phyloP scores from a whole-genome alignment of 2,888 invertebrate genomes.

The Tinea pellionella region DNA sequence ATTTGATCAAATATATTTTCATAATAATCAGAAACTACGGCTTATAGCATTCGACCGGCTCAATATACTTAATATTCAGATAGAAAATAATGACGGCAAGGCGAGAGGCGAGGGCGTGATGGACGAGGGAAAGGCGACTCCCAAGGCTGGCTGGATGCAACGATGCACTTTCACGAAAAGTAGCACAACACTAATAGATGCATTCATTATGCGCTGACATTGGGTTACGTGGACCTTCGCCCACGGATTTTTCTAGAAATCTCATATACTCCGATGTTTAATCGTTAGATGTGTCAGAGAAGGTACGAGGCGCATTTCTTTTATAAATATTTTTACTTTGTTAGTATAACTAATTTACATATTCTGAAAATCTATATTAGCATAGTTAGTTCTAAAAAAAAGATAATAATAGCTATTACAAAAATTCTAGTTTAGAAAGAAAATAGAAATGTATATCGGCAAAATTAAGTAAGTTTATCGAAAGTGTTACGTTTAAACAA shows the following conservation, averaged over 20 bases:
- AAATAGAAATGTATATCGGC: background rate
- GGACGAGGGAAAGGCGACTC: conserved; percentile 63
- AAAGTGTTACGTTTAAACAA: background rate
- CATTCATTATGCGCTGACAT: conserved; percentile 50
- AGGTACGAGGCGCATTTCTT: background rate
- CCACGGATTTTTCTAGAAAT: conserved; percentile 3
- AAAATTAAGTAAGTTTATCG: background rate
- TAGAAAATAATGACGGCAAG: conserved; percentile 39
- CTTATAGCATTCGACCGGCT: background rate
- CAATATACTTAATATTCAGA: conserved; percentile 44
- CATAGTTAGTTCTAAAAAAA: too few relatives aligned
- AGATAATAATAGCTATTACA: too few relatives aligned
- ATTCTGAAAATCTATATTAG: background rate
- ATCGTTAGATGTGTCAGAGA: background rate
- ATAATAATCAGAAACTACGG: background rate
- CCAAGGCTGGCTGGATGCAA: conserved; percentile 52
- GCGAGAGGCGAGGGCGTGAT: conserved; percentile 36
- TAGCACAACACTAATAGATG: conserved; percentile 46
- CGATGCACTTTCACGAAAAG: conserved; percentile 64
- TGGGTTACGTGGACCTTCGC: conserved; percentile 19
- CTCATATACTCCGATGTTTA: background rate
- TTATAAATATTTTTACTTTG: background rate
- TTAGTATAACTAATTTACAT: background rate
- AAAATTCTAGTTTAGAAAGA: background rate
- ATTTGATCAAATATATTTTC: background rate